Evolutionary conservation across 2,888 invertebrate genomes (phyloP).

Genomic region (Keiferia lycopersicella): DNA sequence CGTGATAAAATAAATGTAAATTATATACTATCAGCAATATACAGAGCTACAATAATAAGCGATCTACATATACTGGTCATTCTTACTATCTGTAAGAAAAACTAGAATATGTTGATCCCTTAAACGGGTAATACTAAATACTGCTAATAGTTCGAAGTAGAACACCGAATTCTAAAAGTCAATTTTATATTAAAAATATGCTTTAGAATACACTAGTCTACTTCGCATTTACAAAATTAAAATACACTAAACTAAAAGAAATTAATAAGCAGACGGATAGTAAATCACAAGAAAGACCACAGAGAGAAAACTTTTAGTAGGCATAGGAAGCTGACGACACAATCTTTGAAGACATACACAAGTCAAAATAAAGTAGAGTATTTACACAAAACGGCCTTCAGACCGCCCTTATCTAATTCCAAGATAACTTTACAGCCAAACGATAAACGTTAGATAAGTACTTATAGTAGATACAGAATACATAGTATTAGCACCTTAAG

Average conservation of each 20-base stretch:
- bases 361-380: slow-evolving; percentile 23
- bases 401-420: slow-evolving; percentile 24
- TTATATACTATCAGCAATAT: no score
- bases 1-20: slow-evolving; percentile 41
- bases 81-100: no score
- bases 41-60: no score
- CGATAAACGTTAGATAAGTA: slow-evolving; percentile 33
- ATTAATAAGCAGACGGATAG: slow-evolving; percentile 48
- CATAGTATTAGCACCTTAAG: slow-evolving; percentile 39
- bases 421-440: slow-evolving; percentile 39
- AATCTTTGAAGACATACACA: slow-evolving; percentile 19
- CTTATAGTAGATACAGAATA: slow-evolving; percentile 30
- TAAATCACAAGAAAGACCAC: slow-evolving; percentile 39
- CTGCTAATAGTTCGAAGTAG: slow-evolving; percentile 33
- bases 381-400: slow-evolving; percentile 32
- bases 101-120: no score
- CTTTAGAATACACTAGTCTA: slow-evolving; percentile 38
- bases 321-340: slow-evolving; percentile 38
- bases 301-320: slow-evolving; percentile 39
- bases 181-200: not conserved
- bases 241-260: slow-evolving; percentile 66
- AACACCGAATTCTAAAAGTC: slow-evolving; percentile 38
- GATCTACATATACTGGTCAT: no score
- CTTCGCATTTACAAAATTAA: slow-evolving; percentile 41
- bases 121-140: no score